phyloP scores from a whole-genome alignment of 2,888 invertebrate species.

The Resseliella maxima region DNA sequence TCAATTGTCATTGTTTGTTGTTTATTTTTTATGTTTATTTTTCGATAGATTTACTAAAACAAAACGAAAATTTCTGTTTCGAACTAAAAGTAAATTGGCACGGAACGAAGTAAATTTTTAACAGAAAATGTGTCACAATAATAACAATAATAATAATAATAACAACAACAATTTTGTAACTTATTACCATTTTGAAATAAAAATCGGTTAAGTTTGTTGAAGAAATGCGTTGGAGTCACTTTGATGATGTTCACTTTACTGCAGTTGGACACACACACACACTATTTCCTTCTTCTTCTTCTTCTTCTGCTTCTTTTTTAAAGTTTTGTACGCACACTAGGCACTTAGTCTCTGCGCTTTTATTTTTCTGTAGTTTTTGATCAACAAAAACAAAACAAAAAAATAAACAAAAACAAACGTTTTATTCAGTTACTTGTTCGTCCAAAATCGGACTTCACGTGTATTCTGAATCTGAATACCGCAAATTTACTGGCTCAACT shows the following conservation, averaged over 20 bases:
- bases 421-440: background rate
- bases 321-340: background rate
- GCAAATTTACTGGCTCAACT: constrained; percentile 48
- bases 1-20: constrained; percentile 38
- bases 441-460: background rate
- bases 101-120: background rate
- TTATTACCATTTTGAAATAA: constrained; percentile 32
- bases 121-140: background rate
- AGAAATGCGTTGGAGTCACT: constrained; percentile 47
- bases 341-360: constrained; percentile 6
- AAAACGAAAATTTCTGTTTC: background rate
- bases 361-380: background rate
- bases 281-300: background rate
- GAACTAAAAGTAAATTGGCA: background rate
- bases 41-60: background rate
- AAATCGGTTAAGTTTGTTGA: background rate
- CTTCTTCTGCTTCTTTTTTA: no score
- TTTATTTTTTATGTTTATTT: background rate
- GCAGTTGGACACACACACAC: constrained; percentile 49
- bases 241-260: background rate
- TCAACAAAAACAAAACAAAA: background rate
- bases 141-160: no score
- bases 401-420: background rate
- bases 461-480: constrained; percentile 19
- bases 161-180: background rate